Base-by-base conservation (phyloP, 2,888 invertebrate species). In the Acleris emargana region DNA sequence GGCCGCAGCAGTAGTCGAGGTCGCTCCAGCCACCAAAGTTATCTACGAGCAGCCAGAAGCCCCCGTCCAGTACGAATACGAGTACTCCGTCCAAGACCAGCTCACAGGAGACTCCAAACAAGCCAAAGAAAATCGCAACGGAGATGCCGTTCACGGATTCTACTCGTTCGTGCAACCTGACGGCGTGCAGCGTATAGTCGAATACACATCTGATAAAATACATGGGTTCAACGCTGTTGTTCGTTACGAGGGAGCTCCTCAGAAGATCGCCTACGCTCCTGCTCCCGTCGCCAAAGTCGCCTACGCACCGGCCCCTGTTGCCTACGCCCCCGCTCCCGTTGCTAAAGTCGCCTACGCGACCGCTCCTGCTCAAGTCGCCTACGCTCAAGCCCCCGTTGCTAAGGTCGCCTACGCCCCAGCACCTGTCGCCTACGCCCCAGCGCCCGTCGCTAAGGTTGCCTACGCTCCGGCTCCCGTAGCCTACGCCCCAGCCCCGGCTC, bases 211-310 rank as follows among this genome's bases (percentile, higher is more conserved):
- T 20, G 91, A 91, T 76, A 82, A 83, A 58, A 83, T 76, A 67
- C 75, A 87, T 75, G 93, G 93, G 51, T 93, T 92, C 84, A 91
- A 89, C 80, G 92, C 93, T 42, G 73, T 81, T 67, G 92, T 92
- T 18, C 86, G 87, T 45, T 90, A 91, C 73, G 91, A 93, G 71
- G 90, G 91, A 22, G 74, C 69, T 4, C 80, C 73, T 0, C 66
- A 67, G 47, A 67, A 69, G 60, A 55, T 72, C 16, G 73, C 76
- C 16, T 76, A 76, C 68, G 72, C 73, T 4, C 75, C 79, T 6
- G 63, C 71, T 42, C 67, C 70, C 32, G 62, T 68, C 6, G 62
- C 68, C n/a, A 71, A 77, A 63, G 25, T 71, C 7, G 69, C 72
- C 9, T 73, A 72, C 58, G 69, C 73, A 16, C 57, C 58, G 9